These are phyloP conservation scores for Agapornis canus DNA, from an alignment of 2,797 vertebrate genomes.

Conservation along the genomic window DNA sequence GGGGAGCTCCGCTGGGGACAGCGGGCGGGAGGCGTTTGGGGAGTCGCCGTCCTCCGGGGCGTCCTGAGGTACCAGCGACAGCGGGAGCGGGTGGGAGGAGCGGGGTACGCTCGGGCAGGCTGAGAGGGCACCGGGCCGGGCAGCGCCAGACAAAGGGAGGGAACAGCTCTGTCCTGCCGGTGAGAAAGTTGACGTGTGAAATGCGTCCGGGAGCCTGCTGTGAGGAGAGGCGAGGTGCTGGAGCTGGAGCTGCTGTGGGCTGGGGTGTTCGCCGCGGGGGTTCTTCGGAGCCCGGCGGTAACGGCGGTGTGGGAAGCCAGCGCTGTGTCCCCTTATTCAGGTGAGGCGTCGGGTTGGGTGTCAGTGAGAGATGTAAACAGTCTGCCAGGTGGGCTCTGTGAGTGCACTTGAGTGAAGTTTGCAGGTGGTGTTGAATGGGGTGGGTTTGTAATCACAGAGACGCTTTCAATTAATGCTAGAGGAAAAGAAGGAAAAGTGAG, in stretches of 20 bases:
- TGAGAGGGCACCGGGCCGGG: slow-evolving; percentile 2
- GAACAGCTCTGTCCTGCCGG: not conserved
- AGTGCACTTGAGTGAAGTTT: not conserved
- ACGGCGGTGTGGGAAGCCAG: not conserved
- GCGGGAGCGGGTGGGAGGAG: not conserved
- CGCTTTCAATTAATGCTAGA: not conserved
- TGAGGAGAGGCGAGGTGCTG: not conserved
- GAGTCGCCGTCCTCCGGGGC: not conserved
- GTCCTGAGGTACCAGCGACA: not conserved
- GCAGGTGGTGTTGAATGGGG: not conserved
- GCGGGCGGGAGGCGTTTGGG: not conserved
- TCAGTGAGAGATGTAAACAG: not conserved
- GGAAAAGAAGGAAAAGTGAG: not conserved
- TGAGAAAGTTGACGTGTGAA: slow-evolving; percentile 21
- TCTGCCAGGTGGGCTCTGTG: not conserved
- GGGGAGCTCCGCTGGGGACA: not conserved
- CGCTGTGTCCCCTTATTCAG: not conserved
- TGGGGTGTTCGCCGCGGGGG: not conserved
- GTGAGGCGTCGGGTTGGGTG: accelerated
- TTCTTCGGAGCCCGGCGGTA: not conserved
- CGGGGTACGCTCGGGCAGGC: not conserved
- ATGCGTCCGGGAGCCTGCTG: not conserved
- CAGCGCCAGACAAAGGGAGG: slow-evolving; percentile 46
- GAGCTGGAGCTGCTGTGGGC: not conserved
- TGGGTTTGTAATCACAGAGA: not conserved